Base-by-base conservation (phyloP, 2,113 vertebrate species). In the Stercorarius parasiticus region DNA sequence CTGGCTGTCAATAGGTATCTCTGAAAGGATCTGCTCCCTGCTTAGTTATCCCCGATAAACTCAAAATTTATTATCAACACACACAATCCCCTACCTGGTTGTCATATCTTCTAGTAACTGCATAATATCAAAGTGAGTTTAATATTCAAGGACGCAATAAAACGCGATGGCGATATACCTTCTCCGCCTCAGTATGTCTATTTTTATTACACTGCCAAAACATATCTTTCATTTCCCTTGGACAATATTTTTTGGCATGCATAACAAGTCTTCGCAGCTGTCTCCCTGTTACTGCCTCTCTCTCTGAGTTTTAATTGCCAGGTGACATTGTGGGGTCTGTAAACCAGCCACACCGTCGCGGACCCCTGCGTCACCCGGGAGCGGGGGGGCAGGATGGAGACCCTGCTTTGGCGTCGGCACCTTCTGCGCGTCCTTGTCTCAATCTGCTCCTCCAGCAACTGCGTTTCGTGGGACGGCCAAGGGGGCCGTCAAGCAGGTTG, bases 381-480 rank as follows among this genome's bases (percentile, higher is more conserved):
- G 8, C 3, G 5, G 26, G 21, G 1, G 0, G 4, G 61, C 30
- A 2, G 11, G 47, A 9, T 16, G 61, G 30, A 34, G 18, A 25
- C 26, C 23, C 19, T 16, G 62, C 62, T 42, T 26, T 20, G 47
- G 10, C 20, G 7, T 13, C 1, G 5, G 34, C 27, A 50, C 25
- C n/a, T 49, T 9, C 53, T 30, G 12, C 36, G 13, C 0, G 1
- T 12, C 30, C 47, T 36, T 8, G 7, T 38, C 78, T 34, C 32
- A 34, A 7, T 13, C 45, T 23, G 79, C 66, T 47, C 32, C 45
- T 79, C 40, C 30, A 36, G 80, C 40, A 15, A 1, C 45, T 20
- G 25, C 3, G 0, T 32, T 25, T 36, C 0, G 0, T 9, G 1
- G 6, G 45, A 7, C n/a, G 32, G 52, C 1, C 0, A 27, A 17